Percentiles rank a stretch among this genome's conserved stretches.
phyloP scores from a whole-genome alignment of 2,113 vertebrate genomes.

The Chaetops frenatus region DNA sequence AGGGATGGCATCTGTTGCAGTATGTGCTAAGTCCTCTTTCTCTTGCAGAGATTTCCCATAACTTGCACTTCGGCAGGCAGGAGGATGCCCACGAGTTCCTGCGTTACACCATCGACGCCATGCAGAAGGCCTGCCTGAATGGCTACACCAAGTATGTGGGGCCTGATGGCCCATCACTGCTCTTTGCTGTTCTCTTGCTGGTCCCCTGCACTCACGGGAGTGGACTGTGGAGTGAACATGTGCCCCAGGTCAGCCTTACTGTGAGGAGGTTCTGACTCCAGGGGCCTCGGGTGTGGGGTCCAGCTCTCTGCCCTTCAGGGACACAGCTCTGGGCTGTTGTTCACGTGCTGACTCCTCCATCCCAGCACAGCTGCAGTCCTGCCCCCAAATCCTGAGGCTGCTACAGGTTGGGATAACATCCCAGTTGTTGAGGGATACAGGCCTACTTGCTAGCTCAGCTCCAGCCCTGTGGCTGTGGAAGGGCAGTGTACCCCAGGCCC shows the following conservation, averaged over 20 bases:
- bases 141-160: constrained; percentile 84
- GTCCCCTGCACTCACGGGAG: background rate
- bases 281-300: background rate
- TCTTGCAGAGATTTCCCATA: constrained; percentile 85
- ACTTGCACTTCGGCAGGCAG: constrained; percentile 91
- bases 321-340: background rate
- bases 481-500: background rate
- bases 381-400: background rate
- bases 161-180: background rate
- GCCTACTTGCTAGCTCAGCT: background rate
- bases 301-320: background rate
- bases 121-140: constrained; percentile 94
- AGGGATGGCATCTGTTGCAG: background rate
- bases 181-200: background rate
- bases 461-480: background rate
- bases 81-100: constrained; percentile 96
- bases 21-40: background rate
- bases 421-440: background rate
- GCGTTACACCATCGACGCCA: constrained; percentile 92
- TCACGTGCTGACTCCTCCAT: background rate
- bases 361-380: background rate
- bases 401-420: background rate
- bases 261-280: background rate
- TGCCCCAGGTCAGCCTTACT: background rate
- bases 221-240: background rate